Percentiles rank a stretch among this genome's conserved stretches.
phyloP scores from a whole-genome alignment of 1,140 invertebrate species.

The Globodera ellingtonae region DNA sequence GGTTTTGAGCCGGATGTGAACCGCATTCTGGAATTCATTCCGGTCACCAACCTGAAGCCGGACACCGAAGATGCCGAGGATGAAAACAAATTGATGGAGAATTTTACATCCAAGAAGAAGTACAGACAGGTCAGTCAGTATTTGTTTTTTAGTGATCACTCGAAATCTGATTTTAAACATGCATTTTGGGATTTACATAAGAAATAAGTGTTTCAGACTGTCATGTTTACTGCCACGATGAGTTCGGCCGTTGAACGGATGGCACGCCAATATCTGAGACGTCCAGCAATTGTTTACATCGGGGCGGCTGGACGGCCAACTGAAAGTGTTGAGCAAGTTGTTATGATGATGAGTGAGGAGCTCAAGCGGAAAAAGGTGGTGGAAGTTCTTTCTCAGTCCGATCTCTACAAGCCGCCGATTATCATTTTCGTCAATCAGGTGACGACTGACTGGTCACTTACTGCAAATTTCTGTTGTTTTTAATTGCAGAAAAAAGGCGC shows the following conservation, averaged over 20 bases:
- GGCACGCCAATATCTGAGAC: slow-evolving; percentile 87
- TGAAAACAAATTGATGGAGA: slow-evolving; percentile 83
- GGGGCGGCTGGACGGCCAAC: slow-evolving; percentile 94
- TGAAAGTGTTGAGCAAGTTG: slow-evolving; percentile 95
- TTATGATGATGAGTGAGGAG: slow-evolving; percentile 88
- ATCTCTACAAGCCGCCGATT: slow-evolving; percentile 80
- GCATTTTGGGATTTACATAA: neutral
- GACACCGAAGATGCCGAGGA: slow-evolving; percentile 98
- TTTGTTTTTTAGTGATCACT: neutral
- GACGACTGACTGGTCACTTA: too few species aligned
- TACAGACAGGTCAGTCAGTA: slow-evolving; percentile 77
- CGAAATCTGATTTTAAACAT: too few species aligned
- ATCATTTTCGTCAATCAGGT: slow-evolving; percentile 99
- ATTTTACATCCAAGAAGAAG: slow-evolving; percentile 88
- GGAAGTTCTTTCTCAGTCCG: slow-evolving; percentile 71
- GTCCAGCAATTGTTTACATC: slow-evolving; percentile 93
- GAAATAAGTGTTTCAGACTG: slow-evolving; percentile 74
- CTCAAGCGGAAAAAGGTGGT: slow-evolving; percentile 79
- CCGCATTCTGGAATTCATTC: slow-evolving; percentile 97
- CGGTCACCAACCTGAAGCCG: slow-evolving; percentile 95
- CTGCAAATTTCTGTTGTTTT: neutral
- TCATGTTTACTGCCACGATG: slow-evolving; percentile 99
- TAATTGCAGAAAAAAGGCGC: slow-evolving; percentile 73
- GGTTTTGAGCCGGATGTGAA: slow-evolving; percentile 98
- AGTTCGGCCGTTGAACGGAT: slow-evolving; percentile 93